phyloP scores from a whole-genome alignment of 2,113 vertebrate genomes.

The Ibidorhyncha struthersii region DNA sequence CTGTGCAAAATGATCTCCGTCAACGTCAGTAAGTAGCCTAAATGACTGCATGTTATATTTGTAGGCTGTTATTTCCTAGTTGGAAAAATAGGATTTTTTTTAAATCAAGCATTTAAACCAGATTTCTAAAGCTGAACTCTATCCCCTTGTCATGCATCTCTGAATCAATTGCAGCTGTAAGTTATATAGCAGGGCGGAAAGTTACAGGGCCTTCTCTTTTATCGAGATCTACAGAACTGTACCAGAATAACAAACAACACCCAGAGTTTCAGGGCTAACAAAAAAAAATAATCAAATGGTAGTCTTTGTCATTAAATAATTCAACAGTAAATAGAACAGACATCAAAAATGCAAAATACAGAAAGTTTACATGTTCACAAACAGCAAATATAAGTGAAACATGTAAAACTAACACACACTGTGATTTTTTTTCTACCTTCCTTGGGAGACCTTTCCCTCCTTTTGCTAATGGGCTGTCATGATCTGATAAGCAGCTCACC shows the following conservation, averaged over 20 bases:
- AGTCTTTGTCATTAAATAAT: background rate
- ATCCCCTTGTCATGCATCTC: background rate
- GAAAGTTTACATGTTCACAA: background rate
- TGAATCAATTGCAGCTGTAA: background rate
- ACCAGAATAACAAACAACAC: background rate
- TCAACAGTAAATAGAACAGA: background rate
- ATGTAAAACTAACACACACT: background rate
- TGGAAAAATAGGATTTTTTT: background rate
- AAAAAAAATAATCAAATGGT: background rate
- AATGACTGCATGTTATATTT: background rate
- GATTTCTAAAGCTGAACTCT: background rate
- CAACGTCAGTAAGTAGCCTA: background rate
- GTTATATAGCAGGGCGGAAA: background rate
- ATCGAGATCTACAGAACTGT: background rate
- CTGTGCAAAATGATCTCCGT: background rate
- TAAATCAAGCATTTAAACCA: background rate
- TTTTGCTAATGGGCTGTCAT: background rate
- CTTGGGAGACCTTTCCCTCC: background rate
- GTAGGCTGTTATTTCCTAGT: background rate
- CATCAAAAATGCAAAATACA: background rate
- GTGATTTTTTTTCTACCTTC: background rate
- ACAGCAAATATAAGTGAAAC: background rate
- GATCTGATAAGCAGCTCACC: background rate
- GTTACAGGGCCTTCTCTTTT: background rate
- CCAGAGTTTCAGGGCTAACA: background rate